A percentile compares a stretch with the other conserved stretches of the same genome.
phyloP scores from a whole-genome alignment of 2,113 vertebrate genomes.

The Setophaga petechia region DNA sequence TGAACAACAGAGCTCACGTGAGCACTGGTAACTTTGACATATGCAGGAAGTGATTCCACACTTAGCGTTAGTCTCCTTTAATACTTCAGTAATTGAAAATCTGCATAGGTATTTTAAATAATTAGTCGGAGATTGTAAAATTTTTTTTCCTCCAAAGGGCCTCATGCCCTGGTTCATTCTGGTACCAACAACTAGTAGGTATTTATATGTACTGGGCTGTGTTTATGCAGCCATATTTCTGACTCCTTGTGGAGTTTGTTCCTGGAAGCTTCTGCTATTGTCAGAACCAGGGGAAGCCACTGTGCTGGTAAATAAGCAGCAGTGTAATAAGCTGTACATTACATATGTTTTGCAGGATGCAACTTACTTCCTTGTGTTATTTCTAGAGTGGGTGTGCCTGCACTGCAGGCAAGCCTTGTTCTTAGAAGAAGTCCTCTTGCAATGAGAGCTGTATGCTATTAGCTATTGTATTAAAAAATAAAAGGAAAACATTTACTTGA shows the following conservation, averaged over 20 bases:
- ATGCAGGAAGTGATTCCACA: not conserved
- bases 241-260: not conserved
- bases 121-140: not conserved
- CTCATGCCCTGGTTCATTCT: not conserved
- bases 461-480: not conserved
- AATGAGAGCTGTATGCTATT: not conserved
- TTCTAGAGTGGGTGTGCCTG: not conserved
- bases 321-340: not conserved
- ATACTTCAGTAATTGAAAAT: not conserved
- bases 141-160: not conserved
- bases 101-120: not conserved
- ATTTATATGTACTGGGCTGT: not conserved
- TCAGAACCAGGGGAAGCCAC: not conserved
- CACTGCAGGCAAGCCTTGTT: not conserved
- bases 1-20: not conserved
- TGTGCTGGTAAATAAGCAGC: not conserved
- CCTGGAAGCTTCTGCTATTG: not conserved
- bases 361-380: not conserved
- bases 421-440: not conserved
- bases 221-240: not conserved
- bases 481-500: not conserved
- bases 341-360: not conserved
- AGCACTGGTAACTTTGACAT: not conserved
- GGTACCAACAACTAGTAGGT: not conserved
- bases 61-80: not conserved